These are phyloP conservation scores for Rhegmatorhina hoffmannsi DNA, from an alignment of 2,113 vertebrate species.

Conservation along the genomic window DNA sequence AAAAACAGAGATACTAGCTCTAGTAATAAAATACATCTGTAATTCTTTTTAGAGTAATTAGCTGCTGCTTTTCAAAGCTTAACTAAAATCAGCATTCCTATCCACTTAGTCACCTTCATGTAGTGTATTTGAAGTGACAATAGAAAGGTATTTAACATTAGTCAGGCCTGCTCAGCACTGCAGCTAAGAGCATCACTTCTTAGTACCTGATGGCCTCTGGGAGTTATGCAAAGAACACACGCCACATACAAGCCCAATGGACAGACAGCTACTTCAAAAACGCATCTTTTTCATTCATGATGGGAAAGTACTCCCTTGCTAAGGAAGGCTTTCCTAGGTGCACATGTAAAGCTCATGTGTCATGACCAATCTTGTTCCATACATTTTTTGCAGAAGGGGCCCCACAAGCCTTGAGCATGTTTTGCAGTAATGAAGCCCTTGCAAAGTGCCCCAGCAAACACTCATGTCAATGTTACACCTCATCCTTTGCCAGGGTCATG, in stretches of 20 bases:
- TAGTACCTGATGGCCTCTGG: too few relatives aligned
- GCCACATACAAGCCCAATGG: rapidly evolving
- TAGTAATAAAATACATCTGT: neutral
- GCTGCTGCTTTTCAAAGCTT: neutral
- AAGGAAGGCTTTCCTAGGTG: neutral
- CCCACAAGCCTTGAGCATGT: neutral
- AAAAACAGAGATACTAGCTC: rapidly evolving
- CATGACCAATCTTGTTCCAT: rapidly evolving
- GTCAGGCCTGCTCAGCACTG: neutral
- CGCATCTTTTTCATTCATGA: rapidly evolving
- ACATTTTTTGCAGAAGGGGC: neutral
- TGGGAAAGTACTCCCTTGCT: neutral
- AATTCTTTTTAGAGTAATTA: neutral
- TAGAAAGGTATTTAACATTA: neutral
- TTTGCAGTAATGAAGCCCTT: neutral
- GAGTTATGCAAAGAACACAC: rapidly evolving
- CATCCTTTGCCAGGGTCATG: neutral
- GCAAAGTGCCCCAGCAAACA: neutral
- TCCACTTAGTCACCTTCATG: neutral
- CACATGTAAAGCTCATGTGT: neutral
- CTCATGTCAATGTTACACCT: neutral
- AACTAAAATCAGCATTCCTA: neutral
- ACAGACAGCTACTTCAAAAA: neutral
- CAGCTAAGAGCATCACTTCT: neutral
- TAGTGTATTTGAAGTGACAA: neutral